phyloP scores from a whole-genome alignment of 2,113 vertebrate genomes.

The Cochlearius cochlearius region DNA sequence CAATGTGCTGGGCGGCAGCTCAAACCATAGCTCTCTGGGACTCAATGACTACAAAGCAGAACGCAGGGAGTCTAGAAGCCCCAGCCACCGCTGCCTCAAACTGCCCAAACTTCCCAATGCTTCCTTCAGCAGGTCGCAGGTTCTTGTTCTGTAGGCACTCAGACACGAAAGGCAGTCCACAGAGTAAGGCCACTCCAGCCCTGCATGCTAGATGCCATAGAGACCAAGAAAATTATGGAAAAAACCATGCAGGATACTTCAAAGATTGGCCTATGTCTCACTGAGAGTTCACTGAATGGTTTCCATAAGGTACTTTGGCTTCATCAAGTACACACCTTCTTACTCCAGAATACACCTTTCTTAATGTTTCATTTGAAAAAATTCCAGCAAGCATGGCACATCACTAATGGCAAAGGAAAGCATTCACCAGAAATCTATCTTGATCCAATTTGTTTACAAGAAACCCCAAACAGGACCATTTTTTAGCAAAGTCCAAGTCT shows the following conservation, averaged over 20 bases:
- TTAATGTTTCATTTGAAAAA: background rate
- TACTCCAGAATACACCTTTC: background rate
- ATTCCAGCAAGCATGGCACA: background rate
- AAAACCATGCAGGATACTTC: background rate
- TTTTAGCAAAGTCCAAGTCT: background rate
- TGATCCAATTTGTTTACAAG: background rate
- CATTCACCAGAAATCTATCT: background rate
- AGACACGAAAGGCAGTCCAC: background rate
- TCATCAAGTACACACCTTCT: background rate
- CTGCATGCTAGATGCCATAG: rapidly evolving
- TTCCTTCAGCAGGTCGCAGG: background rate
- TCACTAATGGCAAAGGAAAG: background rate
- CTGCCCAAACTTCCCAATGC: background rate
- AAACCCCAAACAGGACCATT: background rate
- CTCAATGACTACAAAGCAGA: background rate
- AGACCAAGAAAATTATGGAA: background rate
- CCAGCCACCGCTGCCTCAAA: background rate
- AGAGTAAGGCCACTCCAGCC: background rate
- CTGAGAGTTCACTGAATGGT: background rate
- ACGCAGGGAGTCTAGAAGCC: background rate
- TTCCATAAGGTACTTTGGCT: background rate
- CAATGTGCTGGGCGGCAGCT: background rate
- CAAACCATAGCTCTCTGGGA: background rate
- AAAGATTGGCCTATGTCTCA: background rate
- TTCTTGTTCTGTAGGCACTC: background rate